Evolutionary conservation across 2,888 invertebrate genomes (phyloP).

Genomic region (Teleiodes luculella): DNA sequence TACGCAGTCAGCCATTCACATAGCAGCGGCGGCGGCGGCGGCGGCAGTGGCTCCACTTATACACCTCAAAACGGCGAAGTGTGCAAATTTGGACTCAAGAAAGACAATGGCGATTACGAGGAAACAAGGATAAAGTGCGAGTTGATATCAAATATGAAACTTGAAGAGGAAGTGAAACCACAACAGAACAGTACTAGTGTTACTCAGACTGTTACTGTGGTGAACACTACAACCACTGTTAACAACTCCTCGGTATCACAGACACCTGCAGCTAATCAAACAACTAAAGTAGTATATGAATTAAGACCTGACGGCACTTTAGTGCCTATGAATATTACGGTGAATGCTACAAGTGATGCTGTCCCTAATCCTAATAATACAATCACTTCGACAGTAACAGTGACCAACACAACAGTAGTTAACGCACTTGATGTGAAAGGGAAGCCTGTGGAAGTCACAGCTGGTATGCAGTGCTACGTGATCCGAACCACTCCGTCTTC

Average conservation of each 20-base stretch:
- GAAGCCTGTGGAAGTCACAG: slow-evolving; percentile 56
- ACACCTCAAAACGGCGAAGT: slow-evolving; percentile 55
- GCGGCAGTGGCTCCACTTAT: slow-evolving; percentile 32
- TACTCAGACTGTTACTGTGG: slow-evolving; percentile 52
- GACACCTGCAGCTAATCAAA: slow-evolving; percentile 22
- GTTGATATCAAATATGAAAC: slow-evolving; percentile 62
- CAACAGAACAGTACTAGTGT: slow-evolving; percentile 43
- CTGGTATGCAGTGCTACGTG: slow-evolving; percentile 63
- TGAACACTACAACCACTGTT: slow-evolving; percentile 57
- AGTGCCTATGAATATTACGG: slow-evolving; percentile 43
- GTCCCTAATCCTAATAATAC: slow-evolving; percentile 27
- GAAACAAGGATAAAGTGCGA: slow-evolving; percentile 67
- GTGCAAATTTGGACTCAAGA: slow-evolving; percentile 62
- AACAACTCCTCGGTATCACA: slow-evolving; percentile 32
- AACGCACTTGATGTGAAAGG: slow-evolving; percentile 70
- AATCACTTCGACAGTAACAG: slow-evolving; percentile 45
- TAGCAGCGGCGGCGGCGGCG: slow-evolving; percentile 10
- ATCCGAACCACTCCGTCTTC: slow-evolving; percentile 43
- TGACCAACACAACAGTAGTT: slow-evolving; percentile 56
- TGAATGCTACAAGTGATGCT: slow-evolving; percentile 35
- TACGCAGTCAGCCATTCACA: slow-evolving; percentile 42
- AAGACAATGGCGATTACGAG: slow-evolving; percentile 64
- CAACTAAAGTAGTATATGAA: slow-evolving; percentile 36
- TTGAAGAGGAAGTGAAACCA: slow-evolving; percentile 40
- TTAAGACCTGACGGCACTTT: slow-evolving; percentile 61